Evolutionary conservation across 2,888 invertebrate species (phyloP).

Genomic region (Eilema caniola): DNA sequence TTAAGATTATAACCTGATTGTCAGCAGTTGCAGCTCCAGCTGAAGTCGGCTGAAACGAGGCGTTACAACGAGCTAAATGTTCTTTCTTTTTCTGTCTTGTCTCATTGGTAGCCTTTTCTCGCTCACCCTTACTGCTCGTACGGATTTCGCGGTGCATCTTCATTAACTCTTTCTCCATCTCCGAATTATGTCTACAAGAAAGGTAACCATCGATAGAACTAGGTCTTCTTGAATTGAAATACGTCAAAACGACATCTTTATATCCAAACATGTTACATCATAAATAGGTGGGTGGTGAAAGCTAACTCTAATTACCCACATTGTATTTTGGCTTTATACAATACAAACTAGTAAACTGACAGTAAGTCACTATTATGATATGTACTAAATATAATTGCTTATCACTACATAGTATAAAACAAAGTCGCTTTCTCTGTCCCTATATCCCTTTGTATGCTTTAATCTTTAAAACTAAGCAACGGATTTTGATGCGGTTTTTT

Average conservation of each 20-base stretch:
- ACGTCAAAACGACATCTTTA: neutral
- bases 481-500: too few relatives aligned
- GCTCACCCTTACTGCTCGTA: conserved; percentile 66
- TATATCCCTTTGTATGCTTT: too few relatives aligned
- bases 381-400: too few relatives aligned
- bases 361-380: too few relatives aligned
- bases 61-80: conserved; percentile 76
- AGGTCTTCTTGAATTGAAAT: neutral
- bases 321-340: too few relatives aligned
- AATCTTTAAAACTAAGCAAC: too few relatives aligned
- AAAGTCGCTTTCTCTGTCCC: too few relatives aligned
- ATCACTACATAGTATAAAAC: too few relatives aligned
- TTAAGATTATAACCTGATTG: conserved; percentile 34
- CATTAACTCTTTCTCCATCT: conserved; percentile 93
- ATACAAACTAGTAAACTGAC: too few relatives aligned
- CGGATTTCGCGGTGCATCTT: conserved; percentile 90
- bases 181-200: conserved; percentile 90
- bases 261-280: neutral
- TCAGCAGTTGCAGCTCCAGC: conserved; percentile 35
- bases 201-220: neutral
- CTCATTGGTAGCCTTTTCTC: conserved; percentile 58
- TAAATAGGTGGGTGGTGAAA: too few relatives aligned
- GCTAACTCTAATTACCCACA: too few relatives aligned
- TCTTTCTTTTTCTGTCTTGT: conserved; percentile 81
- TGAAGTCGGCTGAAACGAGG: conserved; percentile 65